These are phyloP conservation scores for Eleutherodactylus coqui DNA, from an alignment of 2,797 vertebrate genomes.

Conservation along the genomic window DNA sequence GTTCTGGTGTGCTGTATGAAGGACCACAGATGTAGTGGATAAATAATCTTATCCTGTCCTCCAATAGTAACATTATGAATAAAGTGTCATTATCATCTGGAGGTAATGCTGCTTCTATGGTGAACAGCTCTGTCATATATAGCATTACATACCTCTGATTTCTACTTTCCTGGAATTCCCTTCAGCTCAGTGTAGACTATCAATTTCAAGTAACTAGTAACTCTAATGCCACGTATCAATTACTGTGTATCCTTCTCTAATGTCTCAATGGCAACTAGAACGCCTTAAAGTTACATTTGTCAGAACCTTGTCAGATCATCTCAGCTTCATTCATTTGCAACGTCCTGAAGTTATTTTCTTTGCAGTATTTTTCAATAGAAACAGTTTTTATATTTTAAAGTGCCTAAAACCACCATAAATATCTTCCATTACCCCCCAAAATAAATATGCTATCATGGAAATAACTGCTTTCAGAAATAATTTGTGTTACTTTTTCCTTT, in stretches of 20 bases:
- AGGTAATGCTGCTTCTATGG: neutral
- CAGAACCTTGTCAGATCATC: slow-evolving; percentile 53
- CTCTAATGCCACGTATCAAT: slow-evolving; percentile 42
- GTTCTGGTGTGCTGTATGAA: too few relatives aligned
- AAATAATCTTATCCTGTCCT: too few relatives aligned
- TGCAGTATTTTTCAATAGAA: neutral
- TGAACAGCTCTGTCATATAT: neutral
- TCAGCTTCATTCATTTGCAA: slow-evolving; percentile 51
- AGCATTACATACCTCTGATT: neutral
- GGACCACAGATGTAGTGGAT: too few relatives aligned
- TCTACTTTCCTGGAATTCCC: slow-evolving; percentile 18
- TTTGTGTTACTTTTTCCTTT: neutral
- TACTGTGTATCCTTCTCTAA: slow-evolving; percentile 30
- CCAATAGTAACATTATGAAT: too few relatives aligned
- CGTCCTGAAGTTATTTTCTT: slow-evolving; percentile 44
- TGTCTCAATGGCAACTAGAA: slow-evolving; percentile 47
- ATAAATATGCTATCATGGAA: neutral
- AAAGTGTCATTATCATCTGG: neutral
- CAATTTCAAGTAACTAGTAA: slow-evolving; percentile 45
- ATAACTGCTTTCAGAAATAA: neutral
- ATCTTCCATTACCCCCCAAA: neutral
- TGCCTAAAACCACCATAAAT: neutral
- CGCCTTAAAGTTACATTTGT: slow-evolving; percentile 46
- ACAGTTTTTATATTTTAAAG: neutral
- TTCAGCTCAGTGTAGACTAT: slow-evolving; percentile 36